Base-by-base conservation (phyloP, 2,797 vertebrate genomes). In the Poecilia gillii region DNA sequence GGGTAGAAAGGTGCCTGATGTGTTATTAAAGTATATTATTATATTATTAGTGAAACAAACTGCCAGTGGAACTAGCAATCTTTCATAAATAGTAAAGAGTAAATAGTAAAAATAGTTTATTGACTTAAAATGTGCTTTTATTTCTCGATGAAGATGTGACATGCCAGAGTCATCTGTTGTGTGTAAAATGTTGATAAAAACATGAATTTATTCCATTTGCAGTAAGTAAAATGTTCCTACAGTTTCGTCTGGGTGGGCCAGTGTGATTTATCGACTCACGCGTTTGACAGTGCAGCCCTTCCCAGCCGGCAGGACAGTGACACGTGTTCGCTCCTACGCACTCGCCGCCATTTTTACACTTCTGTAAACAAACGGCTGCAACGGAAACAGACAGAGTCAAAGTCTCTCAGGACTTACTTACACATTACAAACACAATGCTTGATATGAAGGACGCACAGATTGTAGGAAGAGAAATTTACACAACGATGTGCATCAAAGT, bases 271-370 rank as follows among this genome's bases (percentile, higher is more conserved):
- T 51, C 31, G 43, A 94, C 97, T 97, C 95, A 98, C 96, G 89
- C 82, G 90, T 97, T 91, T 98, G 97, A 90, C 98, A 98, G 78
- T 96, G 96, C 18, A 92, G 86, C 73, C 97, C 97, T 88, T 97
- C 97, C 98, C 97, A 98, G 62, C 96, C 93, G 0, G 78, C 11
- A n/a, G 93, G 91, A 79, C 98, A 98, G 31, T 96, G 95, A 72
- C 98, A 98, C 0, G 94, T 95, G 76, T 94, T 96, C 0, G 97
- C 97, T 82, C 96, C 96, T 28, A 98, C 90, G 80, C 97, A 99
- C 80, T 98, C 97, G 0, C 97, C 97, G 2, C 96, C 96, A 0
- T 97, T 97, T 90, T 90, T 96, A 92, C 97, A 99, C 82, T 96
- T 97, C 87, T 97, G 97, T 89, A 97, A 94, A 85, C 98, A 99